Percentiles rank a stretch among this genome's conserved stretches.
Conservation (phyloP, 2,113 vertebrate species). For the Empidonax traillii region DNA sequence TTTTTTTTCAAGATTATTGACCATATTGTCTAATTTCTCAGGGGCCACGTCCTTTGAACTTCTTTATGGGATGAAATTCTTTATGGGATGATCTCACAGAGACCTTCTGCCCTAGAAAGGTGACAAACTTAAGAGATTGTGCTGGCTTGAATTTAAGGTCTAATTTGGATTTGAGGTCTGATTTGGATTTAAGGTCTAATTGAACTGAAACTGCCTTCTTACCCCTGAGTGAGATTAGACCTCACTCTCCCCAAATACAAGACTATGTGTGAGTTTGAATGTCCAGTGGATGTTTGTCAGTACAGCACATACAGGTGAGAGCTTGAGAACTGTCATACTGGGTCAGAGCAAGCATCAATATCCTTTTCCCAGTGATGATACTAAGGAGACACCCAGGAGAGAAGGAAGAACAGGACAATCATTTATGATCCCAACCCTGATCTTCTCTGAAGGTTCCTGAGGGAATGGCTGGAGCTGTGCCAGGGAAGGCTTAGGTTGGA, state of each 20-base stretch:
- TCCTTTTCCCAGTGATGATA: not conserved
- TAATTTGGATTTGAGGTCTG: not conserved
- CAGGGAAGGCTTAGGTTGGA: not conserved
- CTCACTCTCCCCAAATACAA: not conserved
- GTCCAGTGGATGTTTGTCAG: not conserved
- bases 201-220: not conserved
- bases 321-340: not conserved
- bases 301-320: not conserved
- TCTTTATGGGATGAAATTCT: not conserved
- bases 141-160: not conserved
- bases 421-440: not conserved
- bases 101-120: not conserved
- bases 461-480: rapidly evolving
- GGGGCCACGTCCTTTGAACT: not conserved
- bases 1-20: not conserved
- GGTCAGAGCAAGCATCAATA: not conserved
- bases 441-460: not conserved
- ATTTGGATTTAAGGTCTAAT: not conserved
- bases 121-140: not conserved
- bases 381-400: not conserved
- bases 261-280: not conserved
- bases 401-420: not conserved
- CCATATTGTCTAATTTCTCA: not conserved
- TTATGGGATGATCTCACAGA: not conserved
- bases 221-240: not conserved